These are phyloP conservation scores for Aleiodes testaceus DNA, from an alignment of 2,888 invertebrate species.

Conservation along the genomic window DNA sequence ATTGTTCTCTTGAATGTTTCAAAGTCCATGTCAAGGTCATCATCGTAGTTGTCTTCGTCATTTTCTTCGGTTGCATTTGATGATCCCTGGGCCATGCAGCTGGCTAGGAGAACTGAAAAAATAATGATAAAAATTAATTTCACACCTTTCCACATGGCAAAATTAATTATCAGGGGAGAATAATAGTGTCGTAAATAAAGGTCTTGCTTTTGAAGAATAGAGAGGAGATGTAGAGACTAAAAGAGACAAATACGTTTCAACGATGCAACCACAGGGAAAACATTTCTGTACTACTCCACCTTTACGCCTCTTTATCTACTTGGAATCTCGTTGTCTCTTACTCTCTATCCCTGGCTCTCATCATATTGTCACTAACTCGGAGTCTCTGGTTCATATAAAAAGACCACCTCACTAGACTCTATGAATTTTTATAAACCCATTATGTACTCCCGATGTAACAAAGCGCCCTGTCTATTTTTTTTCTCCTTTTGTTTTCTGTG, in stretches of 20 bases:
- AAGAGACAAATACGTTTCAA: background rate
- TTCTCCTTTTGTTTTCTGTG: conserved; percentile 14
- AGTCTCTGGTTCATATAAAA: conserved; percentile 52
- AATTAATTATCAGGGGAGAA: conserved; percentile 40
- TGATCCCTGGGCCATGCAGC: conserved; percentile 43
- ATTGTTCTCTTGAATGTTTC: conserved; percentile 71
- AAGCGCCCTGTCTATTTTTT: conserved; percentile 52
- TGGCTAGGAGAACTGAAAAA: conserved; percentile 53
- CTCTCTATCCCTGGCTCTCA: conserved; percentile 50
- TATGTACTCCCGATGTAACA: conserved; percentile 68
- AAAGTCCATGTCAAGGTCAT: conserved; percentile 65
- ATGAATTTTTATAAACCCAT: conserved; percentile 71
- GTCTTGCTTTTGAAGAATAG: conserved; percentile 17
- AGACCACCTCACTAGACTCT: conserved; percentile 56
- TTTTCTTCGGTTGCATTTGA: conserved; percentile 54
- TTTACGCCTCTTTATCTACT: conserved; percentile 43
- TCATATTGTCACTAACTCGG: conserved; percentile 52
- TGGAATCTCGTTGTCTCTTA: conserved; percentile 35
- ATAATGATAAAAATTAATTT: conserved; percentile 5
- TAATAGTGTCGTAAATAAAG: conserved; percentile 37
- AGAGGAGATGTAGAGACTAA: conserved; percentile 10
- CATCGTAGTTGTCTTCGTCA: conserved; percentile 54
- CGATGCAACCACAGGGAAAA: conserved; percentile 21
- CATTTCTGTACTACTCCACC: conserved; percentile 50
- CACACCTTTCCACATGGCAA: conserved; percentile 20